A percentile compares a stretch with the other conserved stretches of the same genome.
These are phyloP conservation scores for Sipunculus nudus DNA, from an alignment of 2,888 invertebrate species.

Conservation along the genomic window DNA sequence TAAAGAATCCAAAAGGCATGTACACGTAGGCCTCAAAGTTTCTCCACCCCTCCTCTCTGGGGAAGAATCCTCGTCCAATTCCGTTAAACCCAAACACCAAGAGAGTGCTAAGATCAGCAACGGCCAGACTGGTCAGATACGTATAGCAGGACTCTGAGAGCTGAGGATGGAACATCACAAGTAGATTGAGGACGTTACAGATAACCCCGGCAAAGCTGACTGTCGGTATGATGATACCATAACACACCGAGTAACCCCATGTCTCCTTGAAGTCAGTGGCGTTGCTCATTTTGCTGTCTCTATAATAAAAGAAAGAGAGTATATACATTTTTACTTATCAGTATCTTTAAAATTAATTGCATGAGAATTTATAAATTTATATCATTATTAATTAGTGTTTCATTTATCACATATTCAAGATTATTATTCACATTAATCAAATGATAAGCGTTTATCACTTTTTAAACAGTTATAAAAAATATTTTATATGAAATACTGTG, in stretches of 20 bases:
- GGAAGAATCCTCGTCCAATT: conserved; percentile 25
- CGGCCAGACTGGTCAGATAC: conserved; percentile 30
- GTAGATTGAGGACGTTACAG: conserved; percentile 29
- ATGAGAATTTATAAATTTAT: too few relatives aligned
- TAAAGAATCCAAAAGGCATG: conserved; percentile 26
- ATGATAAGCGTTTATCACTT: too few relatives aligned
- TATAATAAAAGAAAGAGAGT: background rate
- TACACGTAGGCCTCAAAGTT: conserved; percentile 29
- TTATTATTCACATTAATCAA: too few relatives aligned
- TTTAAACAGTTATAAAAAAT: too few relatives aligned
- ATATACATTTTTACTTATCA: background rate
- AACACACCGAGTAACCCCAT: too few relatives aligned
- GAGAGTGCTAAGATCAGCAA: conserved; percentile 30
- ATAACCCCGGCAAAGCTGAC: conserved; percentile 27
- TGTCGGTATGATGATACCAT: conserved; percentile 19
- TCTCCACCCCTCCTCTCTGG: conserved; percentile 13
- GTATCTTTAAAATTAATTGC: background rate
- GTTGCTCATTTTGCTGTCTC: background rate
- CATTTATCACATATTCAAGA: too few relatives aligned
- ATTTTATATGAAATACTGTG: too few relatives aligned
- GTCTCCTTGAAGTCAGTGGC: too few relatives aligned
- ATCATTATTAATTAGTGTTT: too few relatives aligned
- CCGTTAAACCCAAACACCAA: conserved; percentile 25
- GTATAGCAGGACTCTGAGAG: conserved; percentile 33
- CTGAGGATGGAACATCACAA: conserved; percentile 6